Evolutionary conservation across 2,113 vertebrate species (phyloP).

Genomic region (Poicephalus meyeri): DNA sequence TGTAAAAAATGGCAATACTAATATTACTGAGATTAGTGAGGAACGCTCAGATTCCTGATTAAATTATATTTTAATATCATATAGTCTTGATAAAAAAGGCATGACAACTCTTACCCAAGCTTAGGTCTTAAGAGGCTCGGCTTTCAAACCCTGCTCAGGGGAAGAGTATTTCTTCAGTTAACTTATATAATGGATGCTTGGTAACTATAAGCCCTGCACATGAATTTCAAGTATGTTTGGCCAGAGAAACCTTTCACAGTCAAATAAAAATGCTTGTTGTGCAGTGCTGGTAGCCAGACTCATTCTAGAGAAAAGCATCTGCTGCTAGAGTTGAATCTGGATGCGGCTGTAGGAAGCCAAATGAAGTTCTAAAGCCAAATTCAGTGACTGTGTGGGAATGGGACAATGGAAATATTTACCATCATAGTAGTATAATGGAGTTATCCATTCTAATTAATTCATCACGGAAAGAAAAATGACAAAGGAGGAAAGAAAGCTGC

Average conservation of each 20-base stretch:
- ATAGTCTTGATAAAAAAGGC: neutral
- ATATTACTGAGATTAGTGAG: neutral
- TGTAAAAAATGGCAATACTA: neutral
- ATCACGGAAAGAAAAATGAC: neutral
- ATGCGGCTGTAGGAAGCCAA: neutral
- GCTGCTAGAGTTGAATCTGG: neutral
- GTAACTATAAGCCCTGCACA: neutral
- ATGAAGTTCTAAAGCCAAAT: neutral
- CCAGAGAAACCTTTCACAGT: neutral
- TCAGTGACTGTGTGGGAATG: neutral
- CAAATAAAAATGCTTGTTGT: neutral
- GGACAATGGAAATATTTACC: neutral
- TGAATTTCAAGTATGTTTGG: neutral
- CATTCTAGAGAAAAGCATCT: neutral
- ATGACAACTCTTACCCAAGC: neutral
- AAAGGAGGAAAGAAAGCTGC: neutral
- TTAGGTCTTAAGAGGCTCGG: neutral
- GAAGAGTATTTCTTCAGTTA: neutral
- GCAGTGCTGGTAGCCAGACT: neutral
- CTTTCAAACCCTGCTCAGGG: neutral
- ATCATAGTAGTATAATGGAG: neutral
- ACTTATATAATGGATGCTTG: neutral
- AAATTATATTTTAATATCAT: neutral
- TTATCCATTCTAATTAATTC: neutral
- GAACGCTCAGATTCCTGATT: neutral